phyloP scores from a whole-genome alignment of 2,113 vertebrate genomes.

The Hypanus sabinus region DNA sequence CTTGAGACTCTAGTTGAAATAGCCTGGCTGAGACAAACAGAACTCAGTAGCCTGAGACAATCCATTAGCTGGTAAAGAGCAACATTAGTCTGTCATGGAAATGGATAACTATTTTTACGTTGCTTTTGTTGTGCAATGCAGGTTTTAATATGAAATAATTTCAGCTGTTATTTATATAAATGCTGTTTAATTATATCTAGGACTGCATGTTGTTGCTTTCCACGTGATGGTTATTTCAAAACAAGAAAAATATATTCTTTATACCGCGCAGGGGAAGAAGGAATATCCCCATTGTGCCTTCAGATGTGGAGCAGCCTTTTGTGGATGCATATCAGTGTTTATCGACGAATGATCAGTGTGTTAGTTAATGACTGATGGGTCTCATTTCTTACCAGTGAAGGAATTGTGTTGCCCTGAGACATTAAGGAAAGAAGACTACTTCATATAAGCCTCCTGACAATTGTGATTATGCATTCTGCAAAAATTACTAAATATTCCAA shows the following conservation, averaged over 20 bases:
- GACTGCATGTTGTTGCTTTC: not conserved
- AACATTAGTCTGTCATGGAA: not conserved
- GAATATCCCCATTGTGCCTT: not conserved
- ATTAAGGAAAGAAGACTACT: not conserved
- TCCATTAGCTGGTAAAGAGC: not conserved
- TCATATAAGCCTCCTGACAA: not conserved
- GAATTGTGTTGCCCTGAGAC: not conserved
- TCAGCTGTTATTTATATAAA: not conserved
- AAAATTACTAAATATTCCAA: not conserved
- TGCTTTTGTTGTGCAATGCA: constrained; percentile 7
- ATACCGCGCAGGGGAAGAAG: not conserved
- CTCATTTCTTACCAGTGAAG: not conserved
- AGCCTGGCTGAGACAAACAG: not conserved
- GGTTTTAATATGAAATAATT: constrained; percentile 13
- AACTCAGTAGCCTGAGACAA: no score
- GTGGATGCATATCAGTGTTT: not conserved
- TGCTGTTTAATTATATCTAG: not conserved
- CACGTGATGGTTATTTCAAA: not conserved
- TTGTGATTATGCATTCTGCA: not conserved
- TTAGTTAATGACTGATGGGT: not conserved
- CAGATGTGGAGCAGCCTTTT: not conserved
- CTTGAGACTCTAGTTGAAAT: not conserved
- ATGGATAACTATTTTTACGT: not conserved
- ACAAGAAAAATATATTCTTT: not conserved
- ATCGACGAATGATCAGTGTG: not conserved